Evolutionary conservation across 2,797 vertebrate species (phyloP), one percentile per base, ranked within the genome.

Genomic region (Takifugu ocellatus): DNA sequence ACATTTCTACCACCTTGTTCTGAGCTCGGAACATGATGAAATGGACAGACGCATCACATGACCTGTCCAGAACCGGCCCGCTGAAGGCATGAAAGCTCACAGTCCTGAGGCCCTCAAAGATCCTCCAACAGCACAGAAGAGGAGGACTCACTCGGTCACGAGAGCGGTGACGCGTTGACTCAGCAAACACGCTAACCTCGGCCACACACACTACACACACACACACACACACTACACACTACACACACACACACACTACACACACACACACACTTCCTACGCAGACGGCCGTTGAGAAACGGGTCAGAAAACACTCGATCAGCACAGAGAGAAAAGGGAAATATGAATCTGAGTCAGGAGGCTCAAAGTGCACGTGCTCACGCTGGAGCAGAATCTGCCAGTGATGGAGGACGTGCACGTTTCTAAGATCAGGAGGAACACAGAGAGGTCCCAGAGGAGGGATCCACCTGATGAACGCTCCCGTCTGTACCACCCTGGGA

Each of bases 141-240:
- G 52, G 61, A 52, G 39, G 46, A 69, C 67, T 84, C 67, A 84
- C 85, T 88, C 79, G 84, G 86, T 83, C 59, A 88, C 74, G 77
- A 71, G 68, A 33, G 66, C 36, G 2, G 36, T 39, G 7, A 3
- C 36, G 36, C 14, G 36, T 21, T 21, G 36, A 50, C 58, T 61
- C 55, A 67, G 72, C 51, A 67, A 55, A 70, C 55, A 68, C 44
- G 49, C 55, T 42, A 53, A 5, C 12, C 60, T 51, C 0, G 10
- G 74, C 68, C 67, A 5, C 15, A 21, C 21, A 21, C 21, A 21
- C 21, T 21, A 21, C 21, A 21, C 21, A 21, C 21, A 21, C 21
- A 21, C 21, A 21, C 5, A 33, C 31, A 33, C 7, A n/a, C n/a
- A n/a, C n/a, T n/a, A n/a, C n/a, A n/a, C n/a, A n/a, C n/a, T n/a